Evolutionary conservation across 2,797 vertebrate genomes (phyloP), one percentile per base, ranked within the genome.

Genomic region (Holocentrus rufus): DNA sequence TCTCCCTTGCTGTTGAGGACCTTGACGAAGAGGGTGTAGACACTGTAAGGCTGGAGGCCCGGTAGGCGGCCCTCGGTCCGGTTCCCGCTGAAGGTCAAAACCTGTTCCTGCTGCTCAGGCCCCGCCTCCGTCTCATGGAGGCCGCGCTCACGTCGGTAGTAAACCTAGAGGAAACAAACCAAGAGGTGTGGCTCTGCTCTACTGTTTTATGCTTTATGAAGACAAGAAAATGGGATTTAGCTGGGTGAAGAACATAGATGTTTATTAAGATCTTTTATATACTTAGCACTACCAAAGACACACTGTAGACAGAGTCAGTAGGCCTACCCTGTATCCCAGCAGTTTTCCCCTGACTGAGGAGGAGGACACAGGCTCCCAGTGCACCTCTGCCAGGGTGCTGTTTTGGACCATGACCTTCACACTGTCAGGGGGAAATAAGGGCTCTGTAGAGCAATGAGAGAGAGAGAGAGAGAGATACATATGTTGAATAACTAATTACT

Each of bases 1-100:
- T 98, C 97, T 36, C 96, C 97, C 88, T 96, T 97, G 74, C 90
- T 94, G n/a, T 98, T 99, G 47, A 97, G 89, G 69, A 95, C 97
- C 64, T 90, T 95, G 76, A 99, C 92, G 50, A 94, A 94, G 81
- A 98, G 82, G 22, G 69, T 91, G 80, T 99, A 99, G 83, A 93
- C 79, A 79, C 96, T 98, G 86, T 94, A 97, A 18, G 97, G 96
- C 47, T 95, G 93, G 55, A 99, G 93, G 36, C 94, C 96, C 0
- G 95, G 94, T 63, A 99, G 88, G 84, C 93, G 95, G 55, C 95
- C 97, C 2, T 95, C 94, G 0, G 94, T 97, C 71, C 91, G 94
- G 88, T 95, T 96, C 85, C 95, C 96, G 56, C 88, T 92, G 86
- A 98, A 98, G 46, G 90, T 94, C 82, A 98, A 81, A 74, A 94